phyloP scores from a whole-genome alignment of 2,888 invertebrate genomes.

The Monochamus alternatus region DNA sequence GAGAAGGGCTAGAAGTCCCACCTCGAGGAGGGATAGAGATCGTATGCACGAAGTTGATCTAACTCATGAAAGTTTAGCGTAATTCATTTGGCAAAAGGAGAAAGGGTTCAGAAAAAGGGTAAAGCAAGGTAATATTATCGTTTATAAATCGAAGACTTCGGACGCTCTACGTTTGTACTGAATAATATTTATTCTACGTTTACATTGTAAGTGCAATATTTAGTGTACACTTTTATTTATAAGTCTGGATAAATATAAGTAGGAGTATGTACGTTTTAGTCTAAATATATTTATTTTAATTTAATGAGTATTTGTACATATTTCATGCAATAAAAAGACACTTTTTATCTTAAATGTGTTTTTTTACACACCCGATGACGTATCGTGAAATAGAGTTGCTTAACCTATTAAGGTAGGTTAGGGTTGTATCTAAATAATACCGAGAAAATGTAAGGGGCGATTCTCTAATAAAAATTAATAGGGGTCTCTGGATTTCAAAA shows the following conservation, averaged over 20 bases:
- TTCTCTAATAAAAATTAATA: too few species aligned
- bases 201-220: constrained; percentile 39
- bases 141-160: constrained; percentile 8
- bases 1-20: constrained; percentile 52
- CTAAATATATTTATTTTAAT: constrained; percentile 9
- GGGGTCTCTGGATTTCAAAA: too few species aligned
- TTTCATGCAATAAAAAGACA: constrained; percentile 2
- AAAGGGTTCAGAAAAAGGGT: constrained; percentile 1
- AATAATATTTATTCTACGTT: constrained; percentile 49
- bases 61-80: constrained; percentile 53
- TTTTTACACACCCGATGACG: too few species aligned
- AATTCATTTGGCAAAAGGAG: not conserved
- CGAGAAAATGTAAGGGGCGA: too few species aligned
- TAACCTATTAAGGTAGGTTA: too few species aligned
- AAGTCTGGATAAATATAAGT: constrained; percentile 12
- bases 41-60: constrained; percentile 59
- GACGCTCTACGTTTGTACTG: constrained; percentile 33
- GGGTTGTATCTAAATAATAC: too few species aligned
- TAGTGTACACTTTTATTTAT: constrained; percentile 21
- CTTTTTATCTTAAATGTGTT: not conserved
- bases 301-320: constrained; percentile 17
- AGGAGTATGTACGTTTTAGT: not conserved
- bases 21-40: constrained; percentile 23
- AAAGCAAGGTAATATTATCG: not conserved
- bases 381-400: too few species aligned